A percentile compares a stretch with the other conserved stretches of the same genome.
These are phyloP conservation scores for Acanthurus leucopareius DNA, from an alignment of 2,797 vertebrate species.

Conservation along the genomic window DNA sequence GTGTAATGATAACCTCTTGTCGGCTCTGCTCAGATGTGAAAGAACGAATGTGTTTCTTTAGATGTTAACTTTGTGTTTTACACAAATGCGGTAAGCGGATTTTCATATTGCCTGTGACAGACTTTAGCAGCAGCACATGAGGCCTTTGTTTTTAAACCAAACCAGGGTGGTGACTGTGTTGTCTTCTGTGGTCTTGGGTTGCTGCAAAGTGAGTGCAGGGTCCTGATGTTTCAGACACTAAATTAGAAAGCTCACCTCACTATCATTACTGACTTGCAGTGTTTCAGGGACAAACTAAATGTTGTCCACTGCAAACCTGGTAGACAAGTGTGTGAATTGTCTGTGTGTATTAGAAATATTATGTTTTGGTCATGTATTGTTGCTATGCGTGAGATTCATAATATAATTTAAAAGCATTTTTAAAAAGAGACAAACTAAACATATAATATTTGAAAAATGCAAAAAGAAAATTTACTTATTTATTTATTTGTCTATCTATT, in stretches of 20 bases:
- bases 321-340: neutral
- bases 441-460: neutral
- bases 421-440: neutral
- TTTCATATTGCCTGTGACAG: slow-evolving; percentile 15
- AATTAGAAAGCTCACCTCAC: slow-evolving; percentile 3
- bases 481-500: neutral
- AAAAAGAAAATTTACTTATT: neutral
- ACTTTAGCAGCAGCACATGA: slow-evolving; percentile 8
- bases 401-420: neutral
- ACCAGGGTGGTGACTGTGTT: neutral
- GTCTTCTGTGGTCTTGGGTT: neutral
- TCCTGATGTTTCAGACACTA: neutral
- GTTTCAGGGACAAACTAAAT: slow-evolving; percentile 1
- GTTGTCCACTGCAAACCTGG: neutral
- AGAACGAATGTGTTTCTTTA: slow-evolving; percentile 13
- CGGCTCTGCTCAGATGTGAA: slow-evolving; percentile 19
- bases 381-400: neutral
- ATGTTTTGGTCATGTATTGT: neutral
- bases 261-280: neutral
- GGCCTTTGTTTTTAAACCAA: neutral
- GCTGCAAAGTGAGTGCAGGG: no score
- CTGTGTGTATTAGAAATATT: neutral
- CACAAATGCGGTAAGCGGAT: slow-evolving; percentile 14
- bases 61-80: slow-evolving; percentile 38
- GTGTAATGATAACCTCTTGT: slow-evolving; percentile 55